Percentiles rank a stretch among this genome's conserved stretches.
phyloP scores from a whole-genome alignment of 2,888 invertebrate species.

The Unio pictorum region DNA sequence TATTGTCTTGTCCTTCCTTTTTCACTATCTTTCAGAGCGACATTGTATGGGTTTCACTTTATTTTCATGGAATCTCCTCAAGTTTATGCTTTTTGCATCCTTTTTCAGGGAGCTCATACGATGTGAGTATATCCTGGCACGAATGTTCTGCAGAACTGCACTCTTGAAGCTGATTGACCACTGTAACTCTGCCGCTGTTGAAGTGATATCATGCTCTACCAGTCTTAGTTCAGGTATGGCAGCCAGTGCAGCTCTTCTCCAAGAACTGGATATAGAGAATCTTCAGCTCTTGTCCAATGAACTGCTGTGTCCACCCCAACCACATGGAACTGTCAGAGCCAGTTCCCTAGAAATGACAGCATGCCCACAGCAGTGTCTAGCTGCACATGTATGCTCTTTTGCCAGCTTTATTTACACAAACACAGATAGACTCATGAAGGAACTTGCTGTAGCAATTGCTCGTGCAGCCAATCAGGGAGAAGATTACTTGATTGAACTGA shows the following conservation, averaged over 20 bases:
- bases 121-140: slow-evolving; percentile 63
- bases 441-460: slow-evolving; percentile 66
- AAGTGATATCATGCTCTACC: slow-evolving; percentile 50
- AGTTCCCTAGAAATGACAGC: slow-evolving; percentile 46
- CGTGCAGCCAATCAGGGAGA: slow-evolving; percentile 69
- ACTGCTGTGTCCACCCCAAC: slow-evolving; percentile 59
- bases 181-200: slow-evolving; percentile 68
- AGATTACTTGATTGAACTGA: slow-evolving; percentile 68
- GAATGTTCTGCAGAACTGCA: slow-evolving; percentile 67
- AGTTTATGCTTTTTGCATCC: neutral
- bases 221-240: slow-evolving; percentile 62
- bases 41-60: neutral
- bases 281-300: slow-evolving; percentile 69
- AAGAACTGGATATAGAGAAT: slow-evolving; percentile 71
- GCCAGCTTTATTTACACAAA: slow-evolving; percentile 65
- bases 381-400: slow-evolving; percentile 54
- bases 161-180: slow-evolving; percentile 66
- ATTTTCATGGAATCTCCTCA: neutral
- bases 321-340: slow-evolving; percentile 60
- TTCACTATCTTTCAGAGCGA: neutral
- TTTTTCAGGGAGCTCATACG: slow-evolving; percentile 64
- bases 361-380: slow-evolving; percentile 56
- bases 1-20: neutral
- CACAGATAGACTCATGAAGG: slow-evolving; percentile 58
- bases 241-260: slow-evolving; percentile 63